Evolutionary conservation across 2,888 invertebrate species (phyloP).

Genomic region (Parnassius smintheus): DNA sequence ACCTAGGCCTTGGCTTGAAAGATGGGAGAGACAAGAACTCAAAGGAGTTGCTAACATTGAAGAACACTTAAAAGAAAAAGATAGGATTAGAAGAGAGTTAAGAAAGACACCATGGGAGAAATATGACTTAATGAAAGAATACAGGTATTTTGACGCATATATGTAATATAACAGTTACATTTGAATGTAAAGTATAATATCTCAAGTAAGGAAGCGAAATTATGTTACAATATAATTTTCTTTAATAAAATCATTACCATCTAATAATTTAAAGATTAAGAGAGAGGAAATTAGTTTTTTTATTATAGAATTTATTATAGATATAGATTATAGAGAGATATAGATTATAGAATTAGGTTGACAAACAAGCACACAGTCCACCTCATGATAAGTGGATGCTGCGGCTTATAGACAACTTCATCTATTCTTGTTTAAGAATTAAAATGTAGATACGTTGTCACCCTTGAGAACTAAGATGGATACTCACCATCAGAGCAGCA

Average conservation of each 20-base stretch:
- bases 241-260: not conserved
- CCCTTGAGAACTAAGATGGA: too few relatives aligned
- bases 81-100: conserved; percentile 75
- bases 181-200: not conserved
- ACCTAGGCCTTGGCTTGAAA: conserved; percentile 93
- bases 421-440: too few relatives aligned
- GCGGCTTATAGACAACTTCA: too few relatives aligned
- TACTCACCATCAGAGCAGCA: too few relatives aligned
- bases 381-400: too few relatives aligned
- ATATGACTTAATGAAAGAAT: conserved; percentile 96
- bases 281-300: conserved; percentile 23
- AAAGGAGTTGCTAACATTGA: conserved; percentile 86
- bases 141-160: conserved; percentile 80
- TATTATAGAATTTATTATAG: conserved; percentile 20
- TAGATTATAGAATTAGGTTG: conserved; percentile 5
- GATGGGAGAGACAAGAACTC: conserved; percentile 91
- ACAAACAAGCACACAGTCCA: too few relatives aligned
- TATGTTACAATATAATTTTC: not conserved
- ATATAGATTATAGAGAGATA: too few relatives aligned
- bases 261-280: not conserved
- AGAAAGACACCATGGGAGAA: conserved; percentile 90
- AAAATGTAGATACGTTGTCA: too few relatives aligned
- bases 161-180: not conserved
- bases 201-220: too few relatives aligned
- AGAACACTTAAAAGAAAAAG: conserved; percentile 77